Evolutionary conservation across 2,797 vertebrate genomes (phyloP), one percentile per base, ranked within the genome.

Genomic region (Ataeniobius toweri): DNA sequence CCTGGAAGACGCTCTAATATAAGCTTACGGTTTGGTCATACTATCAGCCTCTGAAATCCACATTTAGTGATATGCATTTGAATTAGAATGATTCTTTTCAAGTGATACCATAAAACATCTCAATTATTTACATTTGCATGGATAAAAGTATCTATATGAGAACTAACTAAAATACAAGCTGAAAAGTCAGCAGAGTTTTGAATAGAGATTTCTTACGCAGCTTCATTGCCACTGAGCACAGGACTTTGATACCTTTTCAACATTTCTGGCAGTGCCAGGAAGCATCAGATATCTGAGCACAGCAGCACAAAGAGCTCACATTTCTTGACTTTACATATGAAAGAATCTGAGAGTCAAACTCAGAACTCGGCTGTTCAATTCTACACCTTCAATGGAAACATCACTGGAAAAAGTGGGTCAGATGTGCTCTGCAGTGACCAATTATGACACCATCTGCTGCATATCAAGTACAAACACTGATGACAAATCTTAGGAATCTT

Each of bases 331-430:
- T 36, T 6, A 50, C 50, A 67, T 51, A 56, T 73, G 22, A 80
- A 79, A 78, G 13, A 78, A 36, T 46, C 28, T 44, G 55, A 76
- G 51, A 76, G 56, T 80, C 26, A 41, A 48, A 39, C 41, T 28
- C 39, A 46, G 16, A 39, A 70, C 13, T 63, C 22, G 20, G 63
- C 53, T 74, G 6, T 76, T 41, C 24, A 73, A 16, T 12, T 2
- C 22, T 16, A 6, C 65, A 68, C 67, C 74, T 79, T 71, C 61
- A 51, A 73, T 41, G 70, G 78, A 80, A 82, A 79, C 31, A 41
- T n/a, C 26, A 24, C 58, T 59, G 41, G 48, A 81, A 69, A 80
- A 89, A 84, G 70, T 87, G 71, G 84, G 83, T 85, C 85, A 89
- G 65, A 80, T 10, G n/a, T 24, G 20, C 65, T 65, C 82, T 77